phyloP scores from a whole-genome alignment of 2,888 invertebrate species.

The Sympetrum striolatum region DNA sequence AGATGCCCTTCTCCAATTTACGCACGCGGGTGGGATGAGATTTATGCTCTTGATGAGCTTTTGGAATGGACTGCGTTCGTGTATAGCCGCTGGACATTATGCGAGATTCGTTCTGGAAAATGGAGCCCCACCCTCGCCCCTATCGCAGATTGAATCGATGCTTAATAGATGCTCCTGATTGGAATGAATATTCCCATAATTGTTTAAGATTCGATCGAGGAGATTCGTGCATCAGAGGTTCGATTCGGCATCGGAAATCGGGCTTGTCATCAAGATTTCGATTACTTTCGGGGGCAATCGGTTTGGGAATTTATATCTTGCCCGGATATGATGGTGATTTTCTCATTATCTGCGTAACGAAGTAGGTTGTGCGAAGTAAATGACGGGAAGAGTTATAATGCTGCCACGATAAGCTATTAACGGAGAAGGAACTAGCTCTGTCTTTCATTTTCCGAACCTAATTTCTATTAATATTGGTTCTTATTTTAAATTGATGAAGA shows the following conservation, averaged over 20 bases:
- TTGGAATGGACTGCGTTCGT: neutral
- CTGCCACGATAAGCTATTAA: neutral
- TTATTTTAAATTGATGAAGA: too few species aligned
- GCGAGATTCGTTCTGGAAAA: neutral
- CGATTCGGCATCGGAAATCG: neutral
- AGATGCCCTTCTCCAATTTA: neutral
- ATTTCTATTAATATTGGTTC: too few species aligned
- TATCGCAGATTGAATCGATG: neutral
- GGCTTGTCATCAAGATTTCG: neutral
- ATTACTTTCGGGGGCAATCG: neutral
- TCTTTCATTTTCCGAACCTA: too few species aligned
- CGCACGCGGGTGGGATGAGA: neutral
- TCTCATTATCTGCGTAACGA: neutral
- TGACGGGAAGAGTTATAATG: neutral
- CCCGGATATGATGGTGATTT: neutral
- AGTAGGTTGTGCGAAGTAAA: neutral
- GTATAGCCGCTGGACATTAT: neutral
- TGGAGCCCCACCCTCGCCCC: neutral
- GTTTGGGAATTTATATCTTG: neutral
- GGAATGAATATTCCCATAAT: neutral
- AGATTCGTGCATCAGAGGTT: neutral
- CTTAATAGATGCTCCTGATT: neutral
- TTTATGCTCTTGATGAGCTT: neutral
- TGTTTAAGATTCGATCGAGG: neutral
- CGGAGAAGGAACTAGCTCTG: too few species aligned